Evolutionary conservation across 1,140 invertebrate species (phyloP).

Genomic region (Sycophaga agraensis): DNA sequence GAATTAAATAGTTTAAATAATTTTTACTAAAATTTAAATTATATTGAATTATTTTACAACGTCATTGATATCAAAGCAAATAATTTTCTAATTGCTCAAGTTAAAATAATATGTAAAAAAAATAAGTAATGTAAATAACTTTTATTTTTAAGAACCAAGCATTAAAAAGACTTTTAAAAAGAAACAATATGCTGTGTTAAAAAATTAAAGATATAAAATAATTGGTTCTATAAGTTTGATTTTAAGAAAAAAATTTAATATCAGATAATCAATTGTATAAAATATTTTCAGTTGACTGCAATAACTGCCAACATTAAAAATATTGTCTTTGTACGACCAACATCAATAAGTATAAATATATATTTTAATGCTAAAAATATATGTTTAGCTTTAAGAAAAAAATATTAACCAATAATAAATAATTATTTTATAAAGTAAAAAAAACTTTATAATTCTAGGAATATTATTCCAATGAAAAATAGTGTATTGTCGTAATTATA

Average conservation of each 20-base stretch:
- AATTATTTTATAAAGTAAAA: slow-evolving; percentile 14
- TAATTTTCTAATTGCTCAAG: slow-evolving; percentile 4
- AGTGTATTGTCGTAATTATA: slow-evolving; percentile 4
- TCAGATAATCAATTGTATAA: neutral
- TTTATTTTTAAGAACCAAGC: slow-evolving; percentile 21
- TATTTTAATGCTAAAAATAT: slow-evolving; percentile 13
- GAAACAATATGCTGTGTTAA: neutral
- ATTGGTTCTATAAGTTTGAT: neutral
- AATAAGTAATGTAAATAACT: slow-evolving; percentile 27
- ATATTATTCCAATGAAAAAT: slow-evolving; percentile 8
- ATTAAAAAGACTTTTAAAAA: neutral
- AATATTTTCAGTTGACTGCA: neutral
- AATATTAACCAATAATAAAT: neutral
- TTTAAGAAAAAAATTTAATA: neutral
- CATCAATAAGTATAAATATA: neutral
- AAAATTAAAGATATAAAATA: neutral
- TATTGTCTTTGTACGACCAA: neutral
- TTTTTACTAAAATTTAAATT: neutral
- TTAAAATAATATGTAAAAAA: slow-evolving; percentile 22
- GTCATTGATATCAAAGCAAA: slow-evolving; percentile 3
- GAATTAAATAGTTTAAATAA: neutral
- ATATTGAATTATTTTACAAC: neutral
- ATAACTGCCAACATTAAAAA: slow-evolving; percentile 3
- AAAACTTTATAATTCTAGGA: slow-evolving; percentile 7
- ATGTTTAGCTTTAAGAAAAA: slow-evolving; percentile 12